Conservation (phyloP, 1,140 invertebrate species). For the Stenopsyche tienmushanensis region DNA sequence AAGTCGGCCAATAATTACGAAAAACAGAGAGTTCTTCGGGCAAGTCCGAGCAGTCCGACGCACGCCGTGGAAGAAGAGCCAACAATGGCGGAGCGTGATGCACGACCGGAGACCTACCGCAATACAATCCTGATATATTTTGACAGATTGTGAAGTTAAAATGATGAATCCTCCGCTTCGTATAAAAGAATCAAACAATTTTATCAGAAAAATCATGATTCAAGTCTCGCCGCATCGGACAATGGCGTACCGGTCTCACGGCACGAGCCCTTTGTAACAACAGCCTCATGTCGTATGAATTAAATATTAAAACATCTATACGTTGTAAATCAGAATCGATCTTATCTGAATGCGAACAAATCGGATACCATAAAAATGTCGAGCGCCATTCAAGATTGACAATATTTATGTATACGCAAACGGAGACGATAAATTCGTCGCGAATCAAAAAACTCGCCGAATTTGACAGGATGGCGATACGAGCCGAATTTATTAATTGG, state of each 20-base stretch:
- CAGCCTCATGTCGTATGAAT: no score
- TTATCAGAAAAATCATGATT: conserved; percentile 13
- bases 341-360: no score
- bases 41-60: no score
- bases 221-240: neutral
- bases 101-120: conserved; percentile 36
- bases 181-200: neutral
- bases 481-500: neutral
- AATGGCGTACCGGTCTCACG: neutral
- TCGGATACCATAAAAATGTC: no score
- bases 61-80: no score
- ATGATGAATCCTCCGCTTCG: conserved; percentile 14
- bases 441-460: neutral
- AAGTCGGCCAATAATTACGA: no score
- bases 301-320: no score
- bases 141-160: conserved; percentile 27
- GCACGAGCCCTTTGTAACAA: conserved; percentile 1
- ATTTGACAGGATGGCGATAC: neutral
- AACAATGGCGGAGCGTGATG: conserved; percentile 33
- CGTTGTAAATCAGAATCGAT: no score
- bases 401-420: neutral
- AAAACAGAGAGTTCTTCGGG: no score
- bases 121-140: conserved; percentile 27
- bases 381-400: no score
- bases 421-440: neutral